Evolutionary conservation across 2,888 invertebrate species (phyloP).

Genomic region (Stenolophus ochropezus): DNA sequence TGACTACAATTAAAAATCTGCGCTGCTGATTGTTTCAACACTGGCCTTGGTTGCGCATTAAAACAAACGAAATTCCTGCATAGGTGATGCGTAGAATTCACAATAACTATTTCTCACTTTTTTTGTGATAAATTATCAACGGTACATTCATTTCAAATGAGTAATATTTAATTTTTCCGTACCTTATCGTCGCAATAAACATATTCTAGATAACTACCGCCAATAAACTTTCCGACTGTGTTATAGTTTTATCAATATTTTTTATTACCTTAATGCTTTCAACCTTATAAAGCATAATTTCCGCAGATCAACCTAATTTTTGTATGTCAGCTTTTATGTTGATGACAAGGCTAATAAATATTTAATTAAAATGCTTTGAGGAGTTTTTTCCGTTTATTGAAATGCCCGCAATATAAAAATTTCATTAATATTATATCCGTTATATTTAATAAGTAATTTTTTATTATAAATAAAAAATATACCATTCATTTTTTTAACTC

Average conservation of each 20-base stretch:
- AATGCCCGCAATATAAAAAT: too few species aligned
- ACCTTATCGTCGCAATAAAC: background rate
- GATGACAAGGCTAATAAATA: background rate
- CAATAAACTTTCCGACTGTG: background rate
- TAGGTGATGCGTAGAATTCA: background rate
- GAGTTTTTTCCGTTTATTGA: too few species aligned
- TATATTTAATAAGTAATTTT: too few species aligned
- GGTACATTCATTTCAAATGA: conserved; percentile 14
- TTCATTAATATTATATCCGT: too few species aligned
- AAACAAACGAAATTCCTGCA: background rate
- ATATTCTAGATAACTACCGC: background rate
- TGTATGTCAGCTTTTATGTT: background rate
- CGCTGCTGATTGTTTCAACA: background rate
- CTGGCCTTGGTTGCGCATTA: background rate
- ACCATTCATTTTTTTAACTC: too few species aligned
- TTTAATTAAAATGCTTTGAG: too few species aligned
- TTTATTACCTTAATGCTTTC: background rate
- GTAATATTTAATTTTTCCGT: background rate
- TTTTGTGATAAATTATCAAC: background rate
- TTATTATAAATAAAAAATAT: too few species aligned
- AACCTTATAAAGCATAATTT: conserved; percentile 1
- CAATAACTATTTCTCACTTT: background rate
- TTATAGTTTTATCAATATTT: conserved; percentile 13
- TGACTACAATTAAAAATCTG: background rate
- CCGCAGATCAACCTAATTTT: conserved; percentile 17